Evolutionary conservation across 2,113 vertebrate species (phyloP).

Genomic region (Engraulis encrasicolus): DNA sequence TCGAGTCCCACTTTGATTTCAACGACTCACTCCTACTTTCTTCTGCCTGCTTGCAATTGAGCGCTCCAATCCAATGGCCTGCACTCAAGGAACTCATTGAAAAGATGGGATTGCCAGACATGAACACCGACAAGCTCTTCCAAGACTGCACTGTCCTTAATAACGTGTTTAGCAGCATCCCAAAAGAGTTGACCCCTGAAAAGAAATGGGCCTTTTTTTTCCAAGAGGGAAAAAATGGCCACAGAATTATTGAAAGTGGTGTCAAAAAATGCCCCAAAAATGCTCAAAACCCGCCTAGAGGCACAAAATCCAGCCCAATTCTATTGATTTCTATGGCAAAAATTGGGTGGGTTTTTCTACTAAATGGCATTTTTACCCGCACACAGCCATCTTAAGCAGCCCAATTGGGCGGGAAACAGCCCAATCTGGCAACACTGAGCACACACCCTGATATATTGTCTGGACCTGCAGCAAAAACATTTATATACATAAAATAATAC

Average conservation of each 20-base stretch:
- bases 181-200: not conserved
- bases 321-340: too few relatives aligned
- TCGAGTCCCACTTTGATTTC: conserved; percentile 8
- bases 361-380: too few relatives aligned
- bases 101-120: not conserved
- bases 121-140: not conserved
- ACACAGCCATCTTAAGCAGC: too few relatives aligned
- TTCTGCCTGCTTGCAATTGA: not conserved
- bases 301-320: too few relatives aligned
- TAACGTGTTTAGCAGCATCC: not conserved
- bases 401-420: too few relatives aligned
- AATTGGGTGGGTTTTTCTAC: too few relatives aligned
- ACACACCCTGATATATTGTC: not conserved
- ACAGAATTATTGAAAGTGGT: too few relatives aligned
- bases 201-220: too few relatives aligned
- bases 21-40: not conserved
- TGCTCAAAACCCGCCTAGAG: too few relatives aligned
- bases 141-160: not conserved
- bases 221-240: too few relatives aligned
- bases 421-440: too few relatives aligned
- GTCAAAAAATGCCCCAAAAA: too few relatives aligned
- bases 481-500: not conserved
- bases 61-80: not conserved
- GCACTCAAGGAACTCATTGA: not conserved
- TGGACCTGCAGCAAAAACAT: not conserved